Evolutionary conservation across 2,888 invertebrate species (phyloP).

Genomic region (Fabriciana adippe): DNA sequence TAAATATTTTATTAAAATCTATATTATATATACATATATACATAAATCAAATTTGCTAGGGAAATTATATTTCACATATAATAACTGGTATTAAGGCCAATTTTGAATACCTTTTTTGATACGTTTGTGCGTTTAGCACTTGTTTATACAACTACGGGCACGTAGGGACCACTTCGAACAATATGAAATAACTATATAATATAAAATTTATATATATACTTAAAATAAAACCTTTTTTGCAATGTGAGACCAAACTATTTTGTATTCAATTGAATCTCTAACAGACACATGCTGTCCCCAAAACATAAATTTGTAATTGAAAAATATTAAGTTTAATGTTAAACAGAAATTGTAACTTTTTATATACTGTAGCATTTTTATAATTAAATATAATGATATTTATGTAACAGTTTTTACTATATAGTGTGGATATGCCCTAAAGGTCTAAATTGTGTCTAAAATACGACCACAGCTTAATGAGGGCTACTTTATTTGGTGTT

Average conservation of each 20-base stretch:
- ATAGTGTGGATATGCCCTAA: slow-evolving; percentile 1
- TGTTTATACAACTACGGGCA: background rate
- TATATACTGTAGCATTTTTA: slow-evolving; percentile 21
- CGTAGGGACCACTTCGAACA: slow-evolving; percentile 28
- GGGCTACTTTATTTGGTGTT: too few relatives aligned
- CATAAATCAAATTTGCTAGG: slow-evolving; percentile 6
- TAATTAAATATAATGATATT: slow-evolving; percentile 14
- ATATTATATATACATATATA: background rate
- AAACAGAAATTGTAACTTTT: slow-evolving; percentile 4
- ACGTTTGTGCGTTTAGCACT: slow-evolving; percentile 13
- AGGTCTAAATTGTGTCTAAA: background rate
- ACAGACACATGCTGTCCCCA: slow-evolving; percentile 4
- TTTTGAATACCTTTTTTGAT: slow-evolving; percentile 11
- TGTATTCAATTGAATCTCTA: slow-evolving; percentile 7
- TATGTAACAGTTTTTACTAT: slow-evolving; percentile 10
- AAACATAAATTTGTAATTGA: slow-evolving; percentile 6
- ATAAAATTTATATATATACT: slow-evolving; percentile 2
- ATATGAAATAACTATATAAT: slow-evolving; percentile 7
- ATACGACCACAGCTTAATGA: background rate
- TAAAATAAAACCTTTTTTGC: background rate
- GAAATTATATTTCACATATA: slow-evolving; percentile 12
- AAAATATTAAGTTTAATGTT: background rate
- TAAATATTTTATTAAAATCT: slow-evolving; percentile 3
- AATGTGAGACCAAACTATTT: background rate
- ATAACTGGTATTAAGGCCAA: slow-evolving; percentile 16